Percentiles rank a stretch among this genome's conserved stretches.
Evolutionary conservation across 1,140 invertebrate species (phyloP).

Genomic region (Neodiprion virginianus): DNA sequence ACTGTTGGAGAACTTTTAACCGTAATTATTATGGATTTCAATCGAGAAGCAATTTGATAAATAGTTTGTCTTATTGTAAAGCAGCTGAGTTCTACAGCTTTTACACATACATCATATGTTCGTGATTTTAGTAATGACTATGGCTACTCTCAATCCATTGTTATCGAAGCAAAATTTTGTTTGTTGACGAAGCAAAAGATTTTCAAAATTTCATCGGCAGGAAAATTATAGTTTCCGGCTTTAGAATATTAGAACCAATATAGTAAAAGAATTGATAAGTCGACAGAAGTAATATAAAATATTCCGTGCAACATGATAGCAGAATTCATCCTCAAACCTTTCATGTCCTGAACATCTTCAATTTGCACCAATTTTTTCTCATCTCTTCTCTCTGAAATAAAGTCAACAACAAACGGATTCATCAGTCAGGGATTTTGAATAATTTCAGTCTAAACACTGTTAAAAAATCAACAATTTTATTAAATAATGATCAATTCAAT

Average conservation of each 20-base stretch:
- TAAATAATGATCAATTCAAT: constrained; percentile 24
- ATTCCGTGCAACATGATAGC: not conserved
- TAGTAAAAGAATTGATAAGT: not conserved
- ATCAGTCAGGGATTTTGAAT: constrained; percentile 25
- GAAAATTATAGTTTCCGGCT: not conserved
- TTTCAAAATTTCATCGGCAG: no score
- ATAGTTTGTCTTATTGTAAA: not conserved
- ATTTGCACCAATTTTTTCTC: constrained; percentile 47
- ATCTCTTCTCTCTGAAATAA: constrained; percentile 50
- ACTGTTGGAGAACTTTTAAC: not conserved
- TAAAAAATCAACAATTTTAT: constrained; percentile 39
- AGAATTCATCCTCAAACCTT: constrained; percentile 50
- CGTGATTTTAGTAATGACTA: not conserved
- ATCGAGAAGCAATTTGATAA: not conserved
- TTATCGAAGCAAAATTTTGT: not conserved
- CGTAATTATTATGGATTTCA: not conserved
- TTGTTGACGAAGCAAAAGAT: not conserved
- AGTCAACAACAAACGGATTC: constrained; percentile 24
- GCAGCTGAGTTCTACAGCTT: not conserved
- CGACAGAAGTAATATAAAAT: not conserved
- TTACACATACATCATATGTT: not conserved
- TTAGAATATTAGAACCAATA: not conserved
- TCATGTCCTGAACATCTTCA: constrained; percentile 59
- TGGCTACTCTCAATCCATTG: not conserved
- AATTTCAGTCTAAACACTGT: constrained; percentile 25